Percentiles rank a stretch among this genome's conserved stretches.
Evolutionary conservation across 2,888 invertebrate species (phyloP).

Genomic region (Lingula anatina): DNA sequence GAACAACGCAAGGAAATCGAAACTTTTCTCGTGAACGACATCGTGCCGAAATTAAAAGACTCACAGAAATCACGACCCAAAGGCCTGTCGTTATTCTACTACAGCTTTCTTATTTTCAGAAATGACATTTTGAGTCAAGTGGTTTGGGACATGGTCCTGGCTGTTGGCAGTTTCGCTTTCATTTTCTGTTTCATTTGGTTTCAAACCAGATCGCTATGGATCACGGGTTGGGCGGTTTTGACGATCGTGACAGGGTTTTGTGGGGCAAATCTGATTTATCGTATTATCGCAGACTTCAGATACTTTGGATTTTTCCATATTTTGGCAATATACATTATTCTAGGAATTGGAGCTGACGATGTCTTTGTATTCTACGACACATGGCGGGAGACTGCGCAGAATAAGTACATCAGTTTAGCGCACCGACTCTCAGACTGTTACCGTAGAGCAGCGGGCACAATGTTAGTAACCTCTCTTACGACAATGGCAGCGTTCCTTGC

Average conservation of each 20-base stretch:
- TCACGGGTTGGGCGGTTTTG: constrained; percentile 21
- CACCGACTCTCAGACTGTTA: constrained; percentile 25
- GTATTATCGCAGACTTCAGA: constrained; percentile 5
- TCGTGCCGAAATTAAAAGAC: constrained; percentile 13
- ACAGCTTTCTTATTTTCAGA: constrained; percentile 17
- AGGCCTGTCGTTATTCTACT: constrained; percentile 19
- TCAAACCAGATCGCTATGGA: constrained; percentile 28
- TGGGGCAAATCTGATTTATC: constrained; percentile 10
- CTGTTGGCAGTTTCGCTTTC: constrained; percentile 21
- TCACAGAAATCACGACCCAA: background rate
- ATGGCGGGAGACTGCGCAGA: constrained; percentile 20
- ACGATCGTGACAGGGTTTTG: constrained; percentile 27
- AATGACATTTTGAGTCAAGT: constrained; percentile 20
- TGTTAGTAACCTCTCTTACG: constrained; percentile 30
- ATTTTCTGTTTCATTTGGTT: constrained; percentile 24
- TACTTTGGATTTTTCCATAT: constrained; percentile 32
- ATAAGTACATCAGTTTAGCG: constrained; percentile 16
- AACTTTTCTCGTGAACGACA: constrained; percentile 11
- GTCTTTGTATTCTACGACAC: constrained; percentile 30
- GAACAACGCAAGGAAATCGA: constrained; percentile 10
- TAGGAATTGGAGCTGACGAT: constrained; percentile 31
- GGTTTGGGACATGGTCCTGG: constrained; percentile 17
- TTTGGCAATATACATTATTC: constrained; percentile 26
- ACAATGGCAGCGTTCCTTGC: constrained; percentile 28
- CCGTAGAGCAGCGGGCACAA: constrained; percentile 21